phyloP scores from a whole-genome alignment of 2,888 invertebrate species.

The Chrysomela aeneicollis region DNA sequence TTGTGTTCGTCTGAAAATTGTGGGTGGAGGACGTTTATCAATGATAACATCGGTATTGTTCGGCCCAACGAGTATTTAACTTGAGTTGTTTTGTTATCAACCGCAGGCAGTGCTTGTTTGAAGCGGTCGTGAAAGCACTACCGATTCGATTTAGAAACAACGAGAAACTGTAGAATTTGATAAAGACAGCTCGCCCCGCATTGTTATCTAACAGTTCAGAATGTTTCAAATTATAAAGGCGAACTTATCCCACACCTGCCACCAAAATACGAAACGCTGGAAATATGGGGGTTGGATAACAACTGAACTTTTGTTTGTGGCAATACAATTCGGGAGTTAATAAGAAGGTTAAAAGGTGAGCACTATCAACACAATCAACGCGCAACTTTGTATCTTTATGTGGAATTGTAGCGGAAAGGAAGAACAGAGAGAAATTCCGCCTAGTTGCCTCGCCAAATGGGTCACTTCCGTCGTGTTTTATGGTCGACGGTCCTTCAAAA shows the following conservation, averaged over 20 bases:
- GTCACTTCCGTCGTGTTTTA: conserved; percentile 23
- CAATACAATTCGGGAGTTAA: no score
- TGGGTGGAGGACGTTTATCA: conserved; percentile 13
- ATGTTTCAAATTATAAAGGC: neutral
- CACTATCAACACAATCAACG: no score
- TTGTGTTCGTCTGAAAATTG: conserved; percentile 24
- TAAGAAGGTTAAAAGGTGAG: no score
- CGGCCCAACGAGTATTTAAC: neutral
- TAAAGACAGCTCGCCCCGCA: neutral
- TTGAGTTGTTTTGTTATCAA: conserved; percentile 20
- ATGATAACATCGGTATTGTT: conserved; percentile 18
- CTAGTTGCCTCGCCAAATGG: conserved; percentile 23
- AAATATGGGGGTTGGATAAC: no score
- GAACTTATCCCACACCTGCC: neutral
- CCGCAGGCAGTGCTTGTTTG: neutral
- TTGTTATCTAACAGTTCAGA: neutral
- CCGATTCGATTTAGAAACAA: conserved; percentile 1
- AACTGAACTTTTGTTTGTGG: no score
- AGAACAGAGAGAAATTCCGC: neutral
- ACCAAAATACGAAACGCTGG: no score
- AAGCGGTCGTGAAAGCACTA: neutral
- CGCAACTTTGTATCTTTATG: no score
- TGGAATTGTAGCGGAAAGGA: neutral
- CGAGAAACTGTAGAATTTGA: neutral
- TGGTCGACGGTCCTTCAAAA: conserved; percentile 28